Percentiles rank a stretch among this genome's conserved stretches.
phyloP scores from a whole-genome alignment of 2,888 invertebrate species.

The Cacoxenus indagator region DNA sequence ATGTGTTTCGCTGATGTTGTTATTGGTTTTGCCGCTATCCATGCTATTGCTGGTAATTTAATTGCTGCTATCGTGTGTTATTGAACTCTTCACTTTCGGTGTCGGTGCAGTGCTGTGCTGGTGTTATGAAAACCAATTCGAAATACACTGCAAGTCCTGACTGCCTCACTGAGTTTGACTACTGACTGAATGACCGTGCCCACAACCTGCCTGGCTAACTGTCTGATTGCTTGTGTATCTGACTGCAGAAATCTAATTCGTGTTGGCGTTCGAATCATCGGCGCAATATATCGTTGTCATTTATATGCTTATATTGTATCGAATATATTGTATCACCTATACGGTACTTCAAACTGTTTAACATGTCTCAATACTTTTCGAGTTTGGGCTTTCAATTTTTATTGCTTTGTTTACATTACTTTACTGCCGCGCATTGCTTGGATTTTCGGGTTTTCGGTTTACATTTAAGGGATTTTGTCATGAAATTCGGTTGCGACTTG shows the following conservation, averaged over 20 bases:
- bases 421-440: slow-evolving; percentile 41
- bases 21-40: slow-evolving; percentile 22
- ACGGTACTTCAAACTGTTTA: slow-evolving; percentile 24
- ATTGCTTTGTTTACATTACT: slow-evolving; percentile 43
- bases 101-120: slow-evolving; percentile 65
- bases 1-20: not conserved
- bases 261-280: slow-evolving; percentile 12
- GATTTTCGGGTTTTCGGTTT: slow-evolving; percentile 60
- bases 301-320: slow-evolving; percentile 29
- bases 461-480: slow-evolving; percentile 64
- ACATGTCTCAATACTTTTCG: slow-evolving; percentile 48
- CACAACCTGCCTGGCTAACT: not conserved
- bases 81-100: slow-evolving; percentile 55
- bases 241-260: slow-evolving; percentile 5
- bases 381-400: slow-evolving; percentile 61
- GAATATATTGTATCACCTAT: slow-evolving; percentile 5
- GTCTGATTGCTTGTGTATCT: not conserved
- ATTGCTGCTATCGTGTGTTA: not conserved
- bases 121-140: slow-evolving; percentile 61
- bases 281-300: slow-evolving; percentile 37
- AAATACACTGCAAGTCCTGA: slow-evolving; percentile 15
- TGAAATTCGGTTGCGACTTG: slow-evolving; percentile 61
- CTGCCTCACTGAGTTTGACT: not conserved
- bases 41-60: slow-evolving; percentile 21
- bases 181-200: too few species aligned